Conservation (phyloP, 1,140 invertebrate species). For the Rhopalosiphum maidis region DNA sequence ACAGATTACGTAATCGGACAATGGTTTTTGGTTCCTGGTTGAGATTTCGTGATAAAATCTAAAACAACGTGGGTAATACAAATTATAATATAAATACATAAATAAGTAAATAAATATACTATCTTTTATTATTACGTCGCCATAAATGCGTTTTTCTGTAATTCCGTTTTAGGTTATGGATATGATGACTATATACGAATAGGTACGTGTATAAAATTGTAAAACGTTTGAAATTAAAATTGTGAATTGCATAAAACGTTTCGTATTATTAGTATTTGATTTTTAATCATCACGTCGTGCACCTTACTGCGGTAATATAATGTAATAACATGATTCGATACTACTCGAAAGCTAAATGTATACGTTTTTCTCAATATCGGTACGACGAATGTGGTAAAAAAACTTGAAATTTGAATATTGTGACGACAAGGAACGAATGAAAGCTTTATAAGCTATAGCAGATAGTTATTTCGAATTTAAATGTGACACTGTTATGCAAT, state of each 20-base stretch:
- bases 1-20: not conserved
- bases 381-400: not conserved
- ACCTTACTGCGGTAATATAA: not conserved
- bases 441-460: not conserved
- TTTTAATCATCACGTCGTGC: not conserved
- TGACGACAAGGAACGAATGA: not conserved
- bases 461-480: not conserved
- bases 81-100: not conserved
- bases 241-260: not conserved
- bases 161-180: not conserved
- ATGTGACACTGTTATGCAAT: not conserved
- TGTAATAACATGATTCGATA: not conserved
- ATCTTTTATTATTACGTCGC: not conserved
- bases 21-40: not conserved
- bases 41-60: not conserved
- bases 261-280: not conserved
- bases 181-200: no score
- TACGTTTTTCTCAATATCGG: not conserved
- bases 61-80: not conserved
- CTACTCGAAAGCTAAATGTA: not conserved
- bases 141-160: not conserved
- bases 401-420: not conserved
- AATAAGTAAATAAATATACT: no score
- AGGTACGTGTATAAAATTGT: not conserved
- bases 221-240: not conserved